Conservation (phyloP, 2,797 vertebrate species). For the Acanthurus tractus region DNA sequence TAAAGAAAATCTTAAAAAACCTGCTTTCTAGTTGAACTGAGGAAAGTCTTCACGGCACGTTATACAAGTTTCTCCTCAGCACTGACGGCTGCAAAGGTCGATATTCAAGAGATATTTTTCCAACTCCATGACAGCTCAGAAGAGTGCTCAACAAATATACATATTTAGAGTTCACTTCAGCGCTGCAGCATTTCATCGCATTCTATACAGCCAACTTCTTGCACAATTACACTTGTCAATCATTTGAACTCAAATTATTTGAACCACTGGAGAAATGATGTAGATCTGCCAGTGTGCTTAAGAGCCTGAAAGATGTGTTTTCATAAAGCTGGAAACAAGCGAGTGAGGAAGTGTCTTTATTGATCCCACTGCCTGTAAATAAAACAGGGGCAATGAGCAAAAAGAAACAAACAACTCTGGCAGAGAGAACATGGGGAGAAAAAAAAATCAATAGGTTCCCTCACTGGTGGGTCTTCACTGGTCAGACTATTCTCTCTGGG, state of each 20-base stretch:
- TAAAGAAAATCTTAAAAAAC: constrained; percentile 20
- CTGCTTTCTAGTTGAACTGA: constrained; percentile 6
- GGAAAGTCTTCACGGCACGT: constrained; percentile 42
- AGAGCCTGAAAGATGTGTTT: constrained; percentile 83
- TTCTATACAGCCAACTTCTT: constrained; percentile 63
- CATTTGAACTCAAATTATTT: constrained; percentile 83
- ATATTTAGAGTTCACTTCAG: constrained; percentile 71
- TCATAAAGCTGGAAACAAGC: constrained; percentile 83
- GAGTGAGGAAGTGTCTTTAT: constrained; percentile 83
- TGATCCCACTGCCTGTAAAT: constrained; percentile 85
- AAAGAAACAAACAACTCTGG: constrained; percentile 86
- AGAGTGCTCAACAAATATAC: constrained; percentile 71
- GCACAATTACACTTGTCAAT: constrained; percentile 88
- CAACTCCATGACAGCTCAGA: constrained; percentile 72
- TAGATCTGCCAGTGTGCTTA: constrained; percentile 82
- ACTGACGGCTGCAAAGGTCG: constrained; percentile 62
- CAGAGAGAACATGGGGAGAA: constrained; percentile 76
- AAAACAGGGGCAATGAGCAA: constrained; percentile 83
- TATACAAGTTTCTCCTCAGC: constrained; percentile 56
- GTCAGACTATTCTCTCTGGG: constrained; percentile 81
- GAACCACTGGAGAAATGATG: constrained; percentile 84
- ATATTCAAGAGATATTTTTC: constrained; percentile 66
- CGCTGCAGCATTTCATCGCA: constrained; percentile 67
- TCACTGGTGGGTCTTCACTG: constrained; percentile 80
- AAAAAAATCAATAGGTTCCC: constrained; percentile 85